Evolutionary conservation across 2,113 vertebrate species (phyloP).

Genomic region (Hippocampus zosterae): DNA sequence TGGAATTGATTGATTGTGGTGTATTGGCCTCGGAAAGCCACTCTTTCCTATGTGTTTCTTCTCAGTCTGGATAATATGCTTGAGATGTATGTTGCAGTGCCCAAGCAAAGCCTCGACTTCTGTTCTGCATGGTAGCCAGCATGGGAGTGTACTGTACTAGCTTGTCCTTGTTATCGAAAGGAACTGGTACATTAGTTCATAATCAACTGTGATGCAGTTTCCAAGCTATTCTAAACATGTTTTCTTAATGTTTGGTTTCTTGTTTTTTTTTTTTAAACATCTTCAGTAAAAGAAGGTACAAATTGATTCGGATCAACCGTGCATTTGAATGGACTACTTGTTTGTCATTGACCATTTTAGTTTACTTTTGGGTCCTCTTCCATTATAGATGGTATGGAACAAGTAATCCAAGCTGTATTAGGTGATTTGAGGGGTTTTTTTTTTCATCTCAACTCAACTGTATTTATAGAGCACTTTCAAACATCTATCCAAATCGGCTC

Average conservation of each 20-base stretch:
- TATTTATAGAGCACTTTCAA: too few species aligned
- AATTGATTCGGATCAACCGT: background rate
- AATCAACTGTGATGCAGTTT: background rate
- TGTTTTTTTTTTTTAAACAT: background rate
- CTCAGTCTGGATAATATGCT: background rate
- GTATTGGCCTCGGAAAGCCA: background rate
- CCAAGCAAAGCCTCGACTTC: background rate
- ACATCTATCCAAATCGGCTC: too few species aligned
- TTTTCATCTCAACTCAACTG: too few species aligned
- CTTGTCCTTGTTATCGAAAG: constrained; percentile 5
- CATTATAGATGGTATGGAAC: background rate
- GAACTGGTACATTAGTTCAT: constrained; percentile 1
- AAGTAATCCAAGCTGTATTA: background rate
- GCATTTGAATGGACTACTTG: background rate
- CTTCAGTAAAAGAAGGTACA: background rate
- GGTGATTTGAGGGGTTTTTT: background rate
- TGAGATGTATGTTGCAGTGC: background rate
- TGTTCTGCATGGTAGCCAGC: constrained; percentile 1
- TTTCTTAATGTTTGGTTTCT: background rate
- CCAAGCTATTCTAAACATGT: background rate
- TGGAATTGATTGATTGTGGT: background rate
- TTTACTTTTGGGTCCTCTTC: background rate
- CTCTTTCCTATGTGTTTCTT: background rate
- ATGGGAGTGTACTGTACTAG: background rate
- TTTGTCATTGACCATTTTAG: background rate